Evolutionary conservation across 30 jellyfish, hydroid and myxozoan species (phyloP).

Genomic region (Chironex yamaguchii): DNA sequence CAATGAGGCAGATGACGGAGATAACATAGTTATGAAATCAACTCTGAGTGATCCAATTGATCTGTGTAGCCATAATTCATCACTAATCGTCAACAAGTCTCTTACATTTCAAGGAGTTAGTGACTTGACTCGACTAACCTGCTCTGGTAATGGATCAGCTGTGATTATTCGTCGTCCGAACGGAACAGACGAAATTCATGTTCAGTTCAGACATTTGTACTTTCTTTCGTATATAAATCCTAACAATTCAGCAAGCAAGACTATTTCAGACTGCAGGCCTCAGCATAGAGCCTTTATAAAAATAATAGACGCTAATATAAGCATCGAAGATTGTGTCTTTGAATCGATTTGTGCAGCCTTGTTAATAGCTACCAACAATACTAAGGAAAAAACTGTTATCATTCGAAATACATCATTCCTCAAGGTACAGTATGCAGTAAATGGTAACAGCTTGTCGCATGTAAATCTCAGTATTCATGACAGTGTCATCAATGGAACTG

Average conservation of each 20-base stretch:
- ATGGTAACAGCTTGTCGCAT: slow-evolving; percentile 35
- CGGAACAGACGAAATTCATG: slow-evolving; percentile 1
- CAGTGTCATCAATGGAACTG: slow-evolving; percentile 47
- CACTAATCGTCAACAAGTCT: not conserved
- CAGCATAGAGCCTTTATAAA: slow-evolving; percentile 56
- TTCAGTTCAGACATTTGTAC: slow-evolving; percentile 8
- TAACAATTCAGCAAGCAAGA: not conserved
- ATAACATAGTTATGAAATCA: no score
- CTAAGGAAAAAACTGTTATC: slow-evolving; percentile 8
- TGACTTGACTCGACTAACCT: not conserved
- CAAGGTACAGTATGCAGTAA: slow-evolving; percentile 50
- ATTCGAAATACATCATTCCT: slow-evolving; percentile 10
- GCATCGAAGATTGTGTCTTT: slow-evolving; percentile 46
- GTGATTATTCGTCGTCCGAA: not conserved
- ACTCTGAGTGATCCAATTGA: no score
- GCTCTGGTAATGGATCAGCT: not conserved
- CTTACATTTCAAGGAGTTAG: slow-evolving; percentile 15
- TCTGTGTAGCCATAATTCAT: not conserved
- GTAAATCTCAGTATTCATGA: slow-evolving; percentile 21
- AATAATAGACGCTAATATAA: slow-evolving; percentile 36
- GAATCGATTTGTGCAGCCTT: slow-evolving; percentile 64
- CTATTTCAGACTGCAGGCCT: slow-evolving; percentile 60
- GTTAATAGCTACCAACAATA: not conserved
- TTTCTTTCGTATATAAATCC: not conserved
- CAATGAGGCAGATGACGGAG: no score